These are phyloP conservation scores for Oscheius sp. DNA, from an alignment of 2,888 invertebrate genomes.

Conservation along the genomic window DNA sequence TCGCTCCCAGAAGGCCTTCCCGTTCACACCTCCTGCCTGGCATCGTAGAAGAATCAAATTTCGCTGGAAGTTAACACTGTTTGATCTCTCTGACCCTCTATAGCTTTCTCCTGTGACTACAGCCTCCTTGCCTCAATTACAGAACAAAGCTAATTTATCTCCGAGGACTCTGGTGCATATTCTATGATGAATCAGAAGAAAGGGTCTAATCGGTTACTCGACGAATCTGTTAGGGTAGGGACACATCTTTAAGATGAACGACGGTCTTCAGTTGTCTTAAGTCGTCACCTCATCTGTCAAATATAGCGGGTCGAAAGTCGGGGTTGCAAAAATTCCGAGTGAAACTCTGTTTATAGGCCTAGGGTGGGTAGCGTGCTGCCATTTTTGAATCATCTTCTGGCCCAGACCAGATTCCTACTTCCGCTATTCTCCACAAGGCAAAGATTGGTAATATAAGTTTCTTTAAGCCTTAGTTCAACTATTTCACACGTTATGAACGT, in stretches of 20 bases:
- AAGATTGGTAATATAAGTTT: not conserved
- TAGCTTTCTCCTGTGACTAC: too few relatives aligned
- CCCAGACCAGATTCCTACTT: not conserved
- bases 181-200: constrained; percentile 1
- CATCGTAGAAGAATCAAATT: not conserved
- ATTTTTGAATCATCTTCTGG: not conserved
- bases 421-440: not conserved
- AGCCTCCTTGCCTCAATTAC: not conserved
- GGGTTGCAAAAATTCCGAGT: not conserved
- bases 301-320: not conserved
- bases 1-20: constrained; percentile 4
- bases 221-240: not conserved
- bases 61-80: not conserved
- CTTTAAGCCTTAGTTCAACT: not conserved
- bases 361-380: constrained; percentile 3
- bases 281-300: constrained; percentile 9
- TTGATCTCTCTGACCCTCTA: too few relatives aligned
- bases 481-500: constrained; percentile 32
- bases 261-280: constrained; percentile 12
- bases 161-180: not conserved
- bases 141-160: constrained; percentile 19
- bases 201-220: constrained; percentile 1
- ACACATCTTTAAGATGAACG: not conserved
- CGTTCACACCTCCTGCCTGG: constrained; percentile 16
- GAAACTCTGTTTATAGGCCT: not conserved